Percentiles rank a stretch among this genome's conserved stretches.
Evolutionary conservation across 1,140 invertebrate genomes (phyloP).

Genomic region (Asbolus verrucosus): DNA sequence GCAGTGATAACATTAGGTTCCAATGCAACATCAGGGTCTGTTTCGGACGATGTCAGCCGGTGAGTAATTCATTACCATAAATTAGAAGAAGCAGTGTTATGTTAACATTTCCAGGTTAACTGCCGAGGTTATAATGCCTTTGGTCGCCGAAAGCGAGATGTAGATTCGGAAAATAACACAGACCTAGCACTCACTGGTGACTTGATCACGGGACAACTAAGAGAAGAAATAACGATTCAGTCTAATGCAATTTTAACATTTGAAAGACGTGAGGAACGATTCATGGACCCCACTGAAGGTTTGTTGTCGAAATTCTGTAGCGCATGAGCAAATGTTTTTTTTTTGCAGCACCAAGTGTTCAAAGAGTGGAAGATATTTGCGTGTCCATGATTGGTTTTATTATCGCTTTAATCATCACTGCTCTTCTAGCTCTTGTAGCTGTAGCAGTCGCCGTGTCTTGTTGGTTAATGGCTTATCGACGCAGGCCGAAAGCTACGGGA

Average conservation of each 20-base stretch:
- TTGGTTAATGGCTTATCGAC: slow-evolving; percentile 93
- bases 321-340: slow-evolving; percentile 42
- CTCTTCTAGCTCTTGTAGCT: slow-evolving; percentile 89
- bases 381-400: slow-evolving; percentile 93
- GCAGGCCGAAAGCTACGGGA: slow-evolving; percentile 85
- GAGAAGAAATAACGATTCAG: slow-evolving; percentile 93
- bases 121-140: slow-evolving; percentile 92
- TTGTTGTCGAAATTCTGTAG: neutral
- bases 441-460: slow-evolving; percentile 94
- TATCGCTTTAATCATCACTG: slow-evolving; percentile 91
- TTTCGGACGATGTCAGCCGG: slow-evolving; percentile 95
- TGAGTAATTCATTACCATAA: no score
- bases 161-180: slow-evolving; percentile 70
- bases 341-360: slow-evolving; percentile 73
- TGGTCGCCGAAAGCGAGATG: slow-evolving; percentile 81
- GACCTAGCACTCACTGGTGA: slow-evolving; percentile 72
- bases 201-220: slow-evolving; percentile 81
- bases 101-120: slow-evolving; percentile 76
- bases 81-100: no score
- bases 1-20: slow-evolving; percentile 94
- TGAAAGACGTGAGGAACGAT: slow-evolving; percentile 82
- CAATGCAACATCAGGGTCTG: slow-evolving; percentile 96
- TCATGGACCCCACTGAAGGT: slow-evolving; percentile 78
- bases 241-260: slow-evolving; percentile 92
- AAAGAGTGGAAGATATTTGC: slow-evolving; percentile 87